Evolutionary conservation across 2,113 vertebrate species (phyloP).

Genomic region (Anhinga anhinga): DNA sequence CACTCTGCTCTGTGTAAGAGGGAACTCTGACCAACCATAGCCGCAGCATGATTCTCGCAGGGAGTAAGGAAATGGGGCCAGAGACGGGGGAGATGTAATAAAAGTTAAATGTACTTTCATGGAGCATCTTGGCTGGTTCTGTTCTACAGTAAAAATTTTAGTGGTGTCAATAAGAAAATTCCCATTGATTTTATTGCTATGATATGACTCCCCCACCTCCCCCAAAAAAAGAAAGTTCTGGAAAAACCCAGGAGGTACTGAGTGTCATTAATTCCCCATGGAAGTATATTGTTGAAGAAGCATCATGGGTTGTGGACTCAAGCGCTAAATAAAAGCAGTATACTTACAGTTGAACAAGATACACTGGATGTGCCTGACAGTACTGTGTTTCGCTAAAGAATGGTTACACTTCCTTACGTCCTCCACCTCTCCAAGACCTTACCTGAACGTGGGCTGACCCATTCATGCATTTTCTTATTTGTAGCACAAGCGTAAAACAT

Average conservation of each 20-base stretch:
- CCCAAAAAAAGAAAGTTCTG: not conserved
- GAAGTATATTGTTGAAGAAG: not conserved
- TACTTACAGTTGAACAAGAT: not conserved
- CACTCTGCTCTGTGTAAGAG: not conserved
- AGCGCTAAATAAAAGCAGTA: not conserved
- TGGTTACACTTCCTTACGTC: not conserved
- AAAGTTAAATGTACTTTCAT: not conserved
- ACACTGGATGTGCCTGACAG: not conserved
- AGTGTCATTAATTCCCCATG: not conserved
- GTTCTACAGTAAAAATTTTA: not conserved
- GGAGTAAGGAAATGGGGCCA: not conserved
- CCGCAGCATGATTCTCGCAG: not conserved
- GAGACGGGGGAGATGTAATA: not conserved
- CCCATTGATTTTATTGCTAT: not conserved
- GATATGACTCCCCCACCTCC: not conserved
- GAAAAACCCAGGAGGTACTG: not conserved
- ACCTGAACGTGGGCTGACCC: not conserved
- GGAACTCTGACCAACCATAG: not conserved
- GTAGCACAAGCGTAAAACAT: not conserved
- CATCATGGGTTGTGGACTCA: not conserved
- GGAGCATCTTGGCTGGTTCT: not conserved
- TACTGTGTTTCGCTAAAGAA: not conserved
- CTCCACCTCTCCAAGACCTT: not conserved
- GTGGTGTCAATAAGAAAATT: not conserved
- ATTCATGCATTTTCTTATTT: not conserved